These are phyloP conservation scores for silkworm (Bombyx mori) DNA, from an alignment of 1,140 invertebrate species.

Conservation along the genomic window ASM3026992v2 NC_085110.1:16164501-16165000, in stretches of 20 bases:
- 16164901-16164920: slow-evolving; percentile 82
- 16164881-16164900: slow-evolving; percentile 84
- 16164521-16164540: slow-evolving; percentile 83
- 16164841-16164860: slow-evolving; percentile 78
- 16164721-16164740: slow-evolving; percentile 87
- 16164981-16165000: slow-evolving; percentile 83
- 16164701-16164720: slow-evolving; percentile 71
- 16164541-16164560: slow-evolving; percentile 78
- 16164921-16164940: slow-evolving; percentile 83
- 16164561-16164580: slow-evolving; percentile 70
- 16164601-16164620: slow-evolving; percentile 80
- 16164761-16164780: slow-evolving; percentile 84
- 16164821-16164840: slow-evolving; percentile 82
- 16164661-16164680: slow-evolving; percentile 76
- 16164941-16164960: slow-evolving; percentile 77
- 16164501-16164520: slow-evolving; percentile 70
- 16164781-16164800: slow-evolving; percentile 89
- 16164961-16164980: slow-evolving; percentile 78
- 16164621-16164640: slow-evolving; percentile 89
- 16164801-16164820: slow-evolving; percentile 82
- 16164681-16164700: slow-evolving; percentile 73
- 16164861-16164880: slow-evolving; percentile 78
- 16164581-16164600: slow-evolving; percentile 68
- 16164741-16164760: slow-evolving; percentile 90
- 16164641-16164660: slow-evolving; percentile 92